Evolutionary conservation across 2,113 vertebrate species (phyloP).

Genomic region (Morphnarchus princeps): DNA sequence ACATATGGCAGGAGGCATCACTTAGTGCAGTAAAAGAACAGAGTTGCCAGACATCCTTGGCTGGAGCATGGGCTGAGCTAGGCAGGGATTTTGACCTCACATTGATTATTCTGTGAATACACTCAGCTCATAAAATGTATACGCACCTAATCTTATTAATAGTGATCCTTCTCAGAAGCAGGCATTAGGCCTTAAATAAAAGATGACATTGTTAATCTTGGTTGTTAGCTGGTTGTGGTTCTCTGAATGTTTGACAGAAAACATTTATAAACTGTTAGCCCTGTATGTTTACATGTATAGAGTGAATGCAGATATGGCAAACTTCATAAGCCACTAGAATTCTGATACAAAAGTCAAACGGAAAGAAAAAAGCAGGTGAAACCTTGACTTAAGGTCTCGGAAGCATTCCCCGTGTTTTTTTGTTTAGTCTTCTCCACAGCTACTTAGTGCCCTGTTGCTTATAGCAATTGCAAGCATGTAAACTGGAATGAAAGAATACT

Average conservation of each 20-base stretch:
- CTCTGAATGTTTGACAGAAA: background rate
- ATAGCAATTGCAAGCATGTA: background rate
- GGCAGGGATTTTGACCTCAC: background rate
- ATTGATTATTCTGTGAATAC: background rate
- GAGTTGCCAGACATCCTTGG: background rate
- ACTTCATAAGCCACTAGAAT: background rate
- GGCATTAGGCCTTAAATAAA: background rate
- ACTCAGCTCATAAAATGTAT: background rate
- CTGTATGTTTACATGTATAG: accelerated
- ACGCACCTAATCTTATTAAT: background rate
- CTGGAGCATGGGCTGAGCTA: background rate
- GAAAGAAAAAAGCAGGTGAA: background rate
- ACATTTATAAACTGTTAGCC: background rate
- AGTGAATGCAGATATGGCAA: background rate
- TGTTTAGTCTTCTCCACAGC: background rate
- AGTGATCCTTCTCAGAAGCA: background rate
- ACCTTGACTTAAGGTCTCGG: background rate
- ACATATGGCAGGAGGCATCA: background rate
- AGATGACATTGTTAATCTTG: background rate
- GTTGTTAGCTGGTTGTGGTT: background rate
- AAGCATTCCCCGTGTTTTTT: background rate
- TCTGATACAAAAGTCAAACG: background rate
- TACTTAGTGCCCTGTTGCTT: background rate
- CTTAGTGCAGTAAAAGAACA: background rate
- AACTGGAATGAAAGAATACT: background rate